phyloP scores from a whole-genome alignment of 2,888 invertebrate species.

The Lapara coniferarum region DNA sequence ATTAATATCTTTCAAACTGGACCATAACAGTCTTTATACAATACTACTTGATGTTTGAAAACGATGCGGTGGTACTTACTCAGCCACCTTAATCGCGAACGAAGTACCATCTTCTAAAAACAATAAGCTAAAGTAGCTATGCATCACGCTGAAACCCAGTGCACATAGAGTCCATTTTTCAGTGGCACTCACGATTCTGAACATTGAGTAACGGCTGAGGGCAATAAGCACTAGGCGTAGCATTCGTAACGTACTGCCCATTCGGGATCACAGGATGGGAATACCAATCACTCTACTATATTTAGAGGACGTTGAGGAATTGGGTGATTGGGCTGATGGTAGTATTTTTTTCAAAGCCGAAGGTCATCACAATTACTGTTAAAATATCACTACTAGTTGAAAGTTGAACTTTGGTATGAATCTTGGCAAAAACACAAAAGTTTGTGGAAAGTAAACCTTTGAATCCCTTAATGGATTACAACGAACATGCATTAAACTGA shows the following conservation, averaged over 20 bases:
- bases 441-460: too few species aligned
- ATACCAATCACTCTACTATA: background rate
- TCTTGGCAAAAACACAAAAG: too few species aligned
- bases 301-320: background rate
- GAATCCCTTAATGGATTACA: too few species aligned
- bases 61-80: background rate
- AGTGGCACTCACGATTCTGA: background rate
- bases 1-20: too few species aligned
- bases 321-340: background rate
- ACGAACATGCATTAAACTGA: too few species aligned
- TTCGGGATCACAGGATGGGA: background rate
- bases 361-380: too few species aligned
- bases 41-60: too few species aligned
- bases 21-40: too few species aligned
- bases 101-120: too few species aligned
- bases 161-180: background rate
- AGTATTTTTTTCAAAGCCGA: too few species aligned
- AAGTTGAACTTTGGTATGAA: too few species aligned
- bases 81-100: background rate
- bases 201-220: background rate
- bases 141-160: background rate
- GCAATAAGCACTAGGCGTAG: background rate
- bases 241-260: background rate
- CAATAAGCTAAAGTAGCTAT: background rate
- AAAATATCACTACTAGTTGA: too few species aligned